Evolutionary conservation across 1,140 invertebrate species (phyloP).

Genomic region (Leptinotarsa undecemlineata): DNA sequence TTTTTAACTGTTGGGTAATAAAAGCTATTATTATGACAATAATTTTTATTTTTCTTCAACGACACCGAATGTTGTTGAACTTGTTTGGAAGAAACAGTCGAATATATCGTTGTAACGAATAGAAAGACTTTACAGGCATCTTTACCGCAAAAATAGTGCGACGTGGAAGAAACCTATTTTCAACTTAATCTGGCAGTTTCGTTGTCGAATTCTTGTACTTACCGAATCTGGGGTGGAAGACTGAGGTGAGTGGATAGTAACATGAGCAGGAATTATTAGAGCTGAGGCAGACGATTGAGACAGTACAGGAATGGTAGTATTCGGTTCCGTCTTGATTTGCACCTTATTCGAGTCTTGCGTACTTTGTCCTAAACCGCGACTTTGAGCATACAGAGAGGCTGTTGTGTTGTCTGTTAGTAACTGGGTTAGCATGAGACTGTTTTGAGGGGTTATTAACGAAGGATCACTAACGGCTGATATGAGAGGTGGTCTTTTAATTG

Average conservation of each 20-base stretch:
- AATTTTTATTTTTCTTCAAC: too few relatives aligned
- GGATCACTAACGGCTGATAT: constrained; percentile 63
- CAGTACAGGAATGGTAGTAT: constrained; percentile 40
- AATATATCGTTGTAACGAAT: too few relatives aligned
- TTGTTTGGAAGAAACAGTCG: too few relatives aligned
- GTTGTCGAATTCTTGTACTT: constrained; percentile 22
- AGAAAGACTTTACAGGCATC: too few relatives aligned
- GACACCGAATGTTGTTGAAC: too few relatives aligned
- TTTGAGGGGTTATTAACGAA: constrained; percentile 57
- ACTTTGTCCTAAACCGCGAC: constrained; percentile 11
- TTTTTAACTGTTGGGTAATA: too few relatives aligned
- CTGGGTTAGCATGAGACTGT: constrained; percentile 67
- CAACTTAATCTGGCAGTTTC: too few relatives aligned
- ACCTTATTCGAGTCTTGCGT: constrained; percentile 26
- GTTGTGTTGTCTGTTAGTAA: constrained; percentile 59
- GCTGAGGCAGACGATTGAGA: constrained; percentile 40
- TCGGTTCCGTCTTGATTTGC: constrained; percentile 47
- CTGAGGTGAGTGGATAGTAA: constrained; percentile 52
- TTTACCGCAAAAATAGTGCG: too few relatives aligned
- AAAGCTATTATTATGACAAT: too few relatives aligned
- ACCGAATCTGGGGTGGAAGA: constrained; percentile 46
- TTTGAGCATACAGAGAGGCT: constrained; percentile 12
- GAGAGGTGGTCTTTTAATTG: constrained; percentile 57
- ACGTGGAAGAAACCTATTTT: too few relatives aligned
- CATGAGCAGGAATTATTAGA: constrained; percentile 56